These are phyloP conservation scores for human (Homo sapiens) DNA, from an alignment of 2,113 vertebrate species.

Conservation along the genomic window DNA sequence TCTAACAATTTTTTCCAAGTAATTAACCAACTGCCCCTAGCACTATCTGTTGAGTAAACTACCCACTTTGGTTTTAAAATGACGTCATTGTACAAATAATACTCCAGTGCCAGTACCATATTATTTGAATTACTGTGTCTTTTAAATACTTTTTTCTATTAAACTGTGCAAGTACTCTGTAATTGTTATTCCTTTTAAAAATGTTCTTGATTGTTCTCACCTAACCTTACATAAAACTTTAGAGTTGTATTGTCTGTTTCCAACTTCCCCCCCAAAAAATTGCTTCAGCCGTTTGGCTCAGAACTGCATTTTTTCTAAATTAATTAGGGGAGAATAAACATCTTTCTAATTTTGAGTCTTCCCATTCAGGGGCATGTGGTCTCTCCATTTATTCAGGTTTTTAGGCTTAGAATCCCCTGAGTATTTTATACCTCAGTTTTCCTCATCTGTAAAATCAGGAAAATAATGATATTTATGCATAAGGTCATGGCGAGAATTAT, in stretches of 20 bases:
- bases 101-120: neutral
- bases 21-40: neutral
- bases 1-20: neutral
- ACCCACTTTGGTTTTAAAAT: neutral
- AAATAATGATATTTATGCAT: neutral
- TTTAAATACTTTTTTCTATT: neutral
- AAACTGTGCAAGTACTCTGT: neutral
- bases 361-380: fast-evolving
- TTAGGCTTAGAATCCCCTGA: neutral
- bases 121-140: neutral
- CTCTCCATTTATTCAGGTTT: neutral
- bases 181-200: neutral
- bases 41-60: neutral
- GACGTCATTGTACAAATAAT: neutral
- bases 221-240: neutral
- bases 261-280: fast-evolving
- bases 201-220: neutral
- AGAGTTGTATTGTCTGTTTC: neutral
- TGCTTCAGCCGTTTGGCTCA: neutral
- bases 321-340: neutral
- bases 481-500: neutral
- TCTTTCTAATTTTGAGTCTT: neutral
- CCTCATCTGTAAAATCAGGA: neutral
- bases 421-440: neutral
- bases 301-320: neutral